Conservation (phyloP, 2,113 vertebrate genomes). For the human (Homo sapiens) region GRCh38 chr11:24172501-24173000, state of each 20-base stretch:
- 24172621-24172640: background rate
- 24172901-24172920: background rate
- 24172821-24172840: background rate
- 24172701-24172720: background rate
- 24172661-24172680: background rate
- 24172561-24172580: background rate
- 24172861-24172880: background rate
- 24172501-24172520: background rate
- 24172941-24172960: background rate
- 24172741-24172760: background rate
- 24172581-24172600: background rate
- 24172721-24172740: background rate
- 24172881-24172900: background rate
- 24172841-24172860: background rate
- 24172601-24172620: background rate
- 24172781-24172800: background rate
- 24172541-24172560: background rate
- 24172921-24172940: background rate
- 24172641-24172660: background rate
- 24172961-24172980: background rate
- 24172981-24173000: background rate
- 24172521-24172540: background rate
- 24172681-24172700: background rate
- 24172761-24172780: background rate
- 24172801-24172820: background rate